A percentile compares a stretch with the other conserved stretches of the same genome.
Evolutionary conservation across 2,888 invertebrate genomes (phyloP).

Genomic region (Drosophila sordidula): DNA sequence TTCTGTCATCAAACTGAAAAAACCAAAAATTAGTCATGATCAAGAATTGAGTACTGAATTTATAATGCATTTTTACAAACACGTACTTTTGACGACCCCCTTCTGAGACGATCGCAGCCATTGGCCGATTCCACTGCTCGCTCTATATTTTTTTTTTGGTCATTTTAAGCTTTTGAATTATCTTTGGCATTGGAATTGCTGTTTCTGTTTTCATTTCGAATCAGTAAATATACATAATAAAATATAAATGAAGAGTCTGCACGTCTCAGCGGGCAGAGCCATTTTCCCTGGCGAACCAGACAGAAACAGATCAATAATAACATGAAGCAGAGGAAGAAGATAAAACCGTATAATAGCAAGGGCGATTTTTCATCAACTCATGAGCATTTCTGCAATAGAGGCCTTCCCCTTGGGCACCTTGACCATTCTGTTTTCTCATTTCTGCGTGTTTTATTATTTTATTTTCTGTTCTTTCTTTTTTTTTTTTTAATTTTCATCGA

Average conservation of each 20-base stretch:
- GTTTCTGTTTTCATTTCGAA: constrained; percentile 67
- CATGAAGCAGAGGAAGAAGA: constrained; percentile 13
- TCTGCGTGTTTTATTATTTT: constrained; percentile 64
- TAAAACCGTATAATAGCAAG: constrained; percentile 33
- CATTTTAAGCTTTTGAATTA: constrained; percentile 59
- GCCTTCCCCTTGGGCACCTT: constrained; percentile 53
- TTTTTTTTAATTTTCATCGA: constrained; percentile 33
- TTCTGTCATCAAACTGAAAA: neutral
- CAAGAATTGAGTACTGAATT: too few relatives aligned
- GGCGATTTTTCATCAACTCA: constrained; percentile 44
- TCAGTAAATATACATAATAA: constrained; percentile 68
- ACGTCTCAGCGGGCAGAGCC: constrained; percentile 27
- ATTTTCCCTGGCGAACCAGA: constrained; percentile 26
- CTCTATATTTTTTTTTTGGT: constrained; percentile 28
- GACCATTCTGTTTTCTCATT: constrained; percentile 36
- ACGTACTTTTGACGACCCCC: neutral
- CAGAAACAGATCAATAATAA: constrained; percentile 40
- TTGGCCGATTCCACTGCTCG: constrained; percentile 1
- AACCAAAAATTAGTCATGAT: neutral
- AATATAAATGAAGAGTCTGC: constrained; percentile 41
- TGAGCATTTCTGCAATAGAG: constrained; percentile 32
- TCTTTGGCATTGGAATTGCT: constrained; percentile 50
- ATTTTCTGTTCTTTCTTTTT: constrained; percentile 10
- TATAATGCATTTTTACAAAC: too few relatives aligned
- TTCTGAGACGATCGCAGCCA: constrained; percentile 1